A percentile compares a stretch with the other conserved stretches of the same genome.
These are phyloP conservation scores for Rhogogaster chlorosoma DNA, from an alignment of 2,888 invertebrate species.

Conservation along the genomic window DNA sequence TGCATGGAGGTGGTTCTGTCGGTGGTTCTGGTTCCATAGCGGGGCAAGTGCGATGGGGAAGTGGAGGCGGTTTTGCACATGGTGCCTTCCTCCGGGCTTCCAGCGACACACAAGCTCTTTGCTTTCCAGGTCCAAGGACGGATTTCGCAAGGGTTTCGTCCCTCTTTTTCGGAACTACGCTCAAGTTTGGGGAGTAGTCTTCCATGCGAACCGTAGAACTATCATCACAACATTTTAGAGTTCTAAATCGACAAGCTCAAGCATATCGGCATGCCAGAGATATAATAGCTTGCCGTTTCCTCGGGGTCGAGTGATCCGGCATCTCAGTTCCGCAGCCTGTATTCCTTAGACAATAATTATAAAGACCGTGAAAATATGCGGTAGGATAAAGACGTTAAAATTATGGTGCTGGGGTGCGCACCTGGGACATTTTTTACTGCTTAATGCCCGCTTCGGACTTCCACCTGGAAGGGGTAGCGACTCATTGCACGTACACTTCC, in stretches of 20 bases:
- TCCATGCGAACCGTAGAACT: conserved; percentile 31
- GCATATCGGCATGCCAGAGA: not conserved
- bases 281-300: conserved; percentile 19
- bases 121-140: not conserved
- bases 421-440: conserved; percentile 18
- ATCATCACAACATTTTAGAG: not conserved
- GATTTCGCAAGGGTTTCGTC: not conserved
- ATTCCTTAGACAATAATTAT: not conserved
- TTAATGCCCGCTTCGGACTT: conserved; percentile 52
- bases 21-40: conserved; percentile 54
- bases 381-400: not conserved
- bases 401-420: not conserved
- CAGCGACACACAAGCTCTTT: conserved; percentile 56
- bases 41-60: conserved; percentile 53
- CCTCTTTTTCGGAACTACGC: not conserved
- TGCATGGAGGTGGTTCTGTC: conserved; percentile 57
- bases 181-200: conserved; percentile 8
- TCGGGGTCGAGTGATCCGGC: not conserved
- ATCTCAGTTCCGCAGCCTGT: not conserved
- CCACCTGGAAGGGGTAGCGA: conserved; percentile 50
- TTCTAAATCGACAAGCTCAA: not conserved
- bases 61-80: conserved; percentile 55
- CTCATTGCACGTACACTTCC: conserved; percentile 48
- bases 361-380: not conserved
- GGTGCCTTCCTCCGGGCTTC: conserved; percentile 56